Conservation (phyloP, 2,797 vertebrate genomes). For the Gorsachius magnificus region DNA sequence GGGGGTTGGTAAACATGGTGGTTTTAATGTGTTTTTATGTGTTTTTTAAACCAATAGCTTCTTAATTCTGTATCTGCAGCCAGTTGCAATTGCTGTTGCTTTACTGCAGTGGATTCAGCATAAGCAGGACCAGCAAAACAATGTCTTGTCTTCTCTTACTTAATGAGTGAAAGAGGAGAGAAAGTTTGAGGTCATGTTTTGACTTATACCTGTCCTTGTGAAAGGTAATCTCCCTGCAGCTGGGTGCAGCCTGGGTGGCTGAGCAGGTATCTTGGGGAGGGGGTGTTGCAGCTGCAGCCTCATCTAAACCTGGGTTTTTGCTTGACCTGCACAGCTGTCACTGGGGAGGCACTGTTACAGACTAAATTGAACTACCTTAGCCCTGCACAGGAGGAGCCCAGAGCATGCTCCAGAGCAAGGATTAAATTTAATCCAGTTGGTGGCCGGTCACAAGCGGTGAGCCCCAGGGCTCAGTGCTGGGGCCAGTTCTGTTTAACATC, state of each 20-base stretch:
- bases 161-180: neutral
- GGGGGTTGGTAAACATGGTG: neutral
- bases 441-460: no score
- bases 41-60: neutral
- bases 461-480: no score
- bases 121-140: neutral
- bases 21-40: neutral
- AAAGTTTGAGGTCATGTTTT: neutral
- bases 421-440: no score
- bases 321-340: fast-evolving
- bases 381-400: neutral
- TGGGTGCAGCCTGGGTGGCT: neutral
- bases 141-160: neutral
- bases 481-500: no score
- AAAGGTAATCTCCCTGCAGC: neutral
- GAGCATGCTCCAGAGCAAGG: neutral
- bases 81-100: neutral
- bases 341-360: fast-evolving
- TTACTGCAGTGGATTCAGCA: neutral
- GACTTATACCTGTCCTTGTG: neutral
- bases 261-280: neutral
- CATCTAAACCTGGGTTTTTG: fast-evolving
- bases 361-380: neutral
- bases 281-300: neutral
- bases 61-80: neutral